Evolutionary conservation across 2,888 invertebrate genomes (phyloP).

Genomic region (Troides helena): DNA sequence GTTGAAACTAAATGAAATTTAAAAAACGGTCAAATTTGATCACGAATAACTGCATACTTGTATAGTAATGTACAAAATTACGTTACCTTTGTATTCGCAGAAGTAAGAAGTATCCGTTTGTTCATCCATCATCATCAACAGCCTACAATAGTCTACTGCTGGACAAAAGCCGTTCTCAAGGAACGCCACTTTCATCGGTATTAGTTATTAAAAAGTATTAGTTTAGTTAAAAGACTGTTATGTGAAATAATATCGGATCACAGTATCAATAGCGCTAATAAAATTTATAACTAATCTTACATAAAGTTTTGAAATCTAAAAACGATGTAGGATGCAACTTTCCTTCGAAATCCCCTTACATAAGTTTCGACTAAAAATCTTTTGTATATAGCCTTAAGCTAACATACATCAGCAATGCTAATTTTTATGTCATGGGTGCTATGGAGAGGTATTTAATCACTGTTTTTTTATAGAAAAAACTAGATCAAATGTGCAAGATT

Average conservation of each 20-base stretch:
- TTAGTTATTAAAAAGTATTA: not conserved
- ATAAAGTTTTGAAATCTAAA: conserved; percentile 1
- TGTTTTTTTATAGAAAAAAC: too few relatives aligned
- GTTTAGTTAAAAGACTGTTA: not conserved
- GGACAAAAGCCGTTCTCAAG: not conserved
- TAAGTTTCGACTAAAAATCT: not conserved
- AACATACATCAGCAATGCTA: not conserved
- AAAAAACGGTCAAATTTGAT: not conserved
- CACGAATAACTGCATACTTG: not conserved
- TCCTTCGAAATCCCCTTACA: not conserved
- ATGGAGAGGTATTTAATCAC: not conserved
- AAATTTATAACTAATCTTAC: conserved; percentile 3
- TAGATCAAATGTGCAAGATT: too few relatives aligned
- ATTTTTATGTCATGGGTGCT: not conserved
- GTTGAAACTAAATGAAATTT: not conserved
- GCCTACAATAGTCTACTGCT: too few relatives aligned
- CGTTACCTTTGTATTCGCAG: not conserved
- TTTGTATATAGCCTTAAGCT: not conserved
- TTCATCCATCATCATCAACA: not conserved
- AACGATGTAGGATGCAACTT: not conserved
- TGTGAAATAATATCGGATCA: not conserved
- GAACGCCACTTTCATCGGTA: not conserved
- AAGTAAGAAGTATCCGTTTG: not conserved
- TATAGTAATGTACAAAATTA: not conserved
- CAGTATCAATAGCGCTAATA: not conserved